A percentile compares a stretch with the other conserved stretches of the same genome.
These are phyloP conservation scores for Troides helena DNA, from an alignment of 2,888 invertebrate genomes.

Conservation along the genomic window DNA sequence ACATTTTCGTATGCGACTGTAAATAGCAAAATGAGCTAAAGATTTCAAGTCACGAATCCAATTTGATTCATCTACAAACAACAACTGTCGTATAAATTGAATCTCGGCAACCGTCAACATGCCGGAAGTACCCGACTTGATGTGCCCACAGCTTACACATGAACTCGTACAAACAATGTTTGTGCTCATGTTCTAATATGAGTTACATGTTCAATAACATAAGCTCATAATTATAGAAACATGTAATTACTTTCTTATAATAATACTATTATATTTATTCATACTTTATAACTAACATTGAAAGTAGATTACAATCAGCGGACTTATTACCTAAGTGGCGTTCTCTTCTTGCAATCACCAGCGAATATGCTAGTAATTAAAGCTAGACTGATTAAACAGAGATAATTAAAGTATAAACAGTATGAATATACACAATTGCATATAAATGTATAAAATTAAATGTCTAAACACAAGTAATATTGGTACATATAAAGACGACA, in stretches of 20 bases:
- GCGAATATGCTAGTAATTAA: no score
- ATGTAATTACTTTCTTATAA: not conserved
- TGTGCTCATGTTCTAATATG: not conserved
- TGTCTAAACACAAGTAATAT: no score
- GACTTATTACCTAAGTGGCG: no score
- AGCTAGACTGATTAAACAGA: no score
- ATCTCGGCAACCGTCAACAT: conserved; percentile 36
- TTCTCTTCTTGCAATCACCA: no score
- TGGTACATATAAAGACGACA: no score
- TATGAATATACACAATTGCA: no score
- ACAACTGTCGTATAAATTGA: conserved; percentile 41
- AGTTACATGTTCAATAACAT: not conserved
- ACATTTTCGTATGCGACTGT: not conserved
- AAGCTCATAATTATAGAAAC: not conserved
- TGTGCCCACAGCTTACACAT: not conserved
- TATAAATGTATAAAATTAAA: no score
- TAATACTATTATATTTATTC: no score
- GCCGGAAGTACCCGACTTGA: conserved; percentile 1
- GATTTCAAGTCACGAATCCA: conserved; percentile 41
- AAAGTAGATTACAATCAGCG: no score
- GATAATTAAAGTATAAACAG: no score
- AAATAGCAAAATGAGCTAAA: conserved; percentile 6
- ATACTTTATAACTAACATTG: no score
- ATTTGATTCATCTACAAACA: conserved; percentile 42
- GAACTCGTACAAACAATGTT: not conserved